Conservation (phyloP, 2,113 vertebrate genomes). For the Climacteris rufus region DNA sequence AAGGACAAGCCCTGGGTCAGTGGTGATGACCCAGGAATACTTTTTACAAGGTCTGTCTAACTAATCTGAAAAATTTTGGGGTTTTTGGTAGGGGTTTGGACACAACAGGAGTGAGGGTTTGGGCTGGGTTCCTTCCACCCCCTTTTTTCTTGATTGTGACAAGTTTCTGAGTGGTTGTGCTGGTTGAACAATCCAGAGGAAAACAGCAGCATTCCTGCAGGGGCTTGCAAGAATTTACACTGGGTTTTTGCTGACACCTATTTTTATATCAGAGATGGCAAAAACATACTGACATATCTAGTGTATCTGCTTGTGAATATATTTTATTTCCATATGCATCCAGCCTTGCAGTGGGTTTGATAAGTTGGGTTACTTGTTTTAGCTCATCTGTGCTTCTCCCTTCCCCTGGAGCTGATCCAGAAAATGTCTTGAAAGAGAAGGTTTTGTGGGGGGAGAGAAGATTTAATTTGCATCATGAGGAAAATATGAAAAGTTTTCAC, state of each 20-base stretch:
- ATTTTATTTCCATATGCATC: neutral
- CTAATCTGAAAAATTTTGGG: neutral
- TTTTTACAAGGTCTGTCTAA: neutral
- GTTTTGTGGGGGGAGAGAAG: neutral
- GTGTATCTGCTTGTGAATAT: neutral
- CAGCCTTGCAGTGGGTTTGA: neutral
- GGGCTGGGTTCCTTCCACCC: neutral
- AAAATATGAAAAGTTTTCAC: neutral
- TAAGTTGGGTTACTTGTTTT: neutral
- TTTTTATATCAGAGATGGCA: constrained; percentile 31
- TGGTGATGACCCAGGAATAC: neutral
- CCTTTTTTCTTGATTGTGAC: neutral
- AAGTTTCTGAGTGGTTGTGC: neutral
- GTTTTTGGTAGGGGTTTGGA: neutral
- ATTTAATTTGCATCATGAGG: neutral
- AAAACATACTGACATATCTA: neutral
- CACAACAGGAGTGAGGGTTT: neutral
- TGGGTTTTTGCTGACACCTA: neutral
- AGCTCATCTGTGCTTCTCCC: neutral
- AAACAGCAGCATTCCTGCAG: constrained; percentile 6
- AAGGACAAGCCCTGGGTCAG: neutral
- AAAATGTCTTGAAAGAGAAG: neutral
- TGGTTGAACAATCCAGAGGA: neutral
- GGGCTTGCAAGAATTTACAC: constrained; percentile 26
- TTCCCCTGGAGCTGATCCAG: neutral